phyloP scores from a whole-genome alignment of 1,140 invertebrate species.

The Phymastichus coffea region DNA sequence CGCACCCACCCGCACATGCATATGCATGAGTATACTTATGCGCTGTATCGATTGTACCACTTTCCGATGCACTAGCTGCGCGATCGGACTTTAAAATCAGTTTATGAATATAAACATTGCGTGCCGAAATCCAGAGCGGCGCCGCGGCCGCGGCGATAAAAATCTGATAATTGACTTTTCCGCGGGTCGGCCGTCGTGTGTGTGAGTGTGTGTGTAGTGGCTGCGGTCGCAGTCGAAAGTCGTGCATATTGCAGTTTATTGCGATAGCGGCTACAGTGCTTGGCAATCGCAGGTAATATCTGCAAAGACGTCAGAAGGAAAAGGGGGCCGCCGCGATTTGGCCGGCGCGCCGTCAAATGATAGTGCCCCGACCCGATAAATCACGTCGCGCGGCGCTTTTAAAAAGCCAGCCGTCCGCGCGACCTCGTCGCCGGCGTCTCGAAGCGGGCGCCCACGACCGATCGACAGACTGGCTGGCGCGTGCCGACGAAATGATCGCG shows the following conservation, averaged over 20 bases:
- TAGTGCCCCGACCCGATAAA: slow-evolving; percentile 24
- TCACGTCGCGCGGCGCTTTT: slow-evolving; percentile 4
- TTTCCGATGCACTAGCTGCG: no score
- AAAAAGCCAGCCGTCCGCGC: background rate
- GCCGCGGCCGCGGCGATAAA: background rate
- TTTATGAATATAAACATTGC: no score
- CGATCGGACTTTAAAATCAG: no score
- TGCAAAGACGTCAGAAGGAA: slow-evolving; percentile 15
- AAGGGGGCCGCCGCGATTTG: slow-evolving; percentile 9
- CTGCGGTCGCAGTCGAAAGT: background rate
- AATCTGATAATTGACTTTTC: slow-evolving; percentile 7
- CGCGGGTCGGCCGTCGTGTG: background rate
- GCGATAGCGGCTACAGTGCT: slow-evolving; percentile 5
- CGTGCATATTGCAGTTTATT: background rate
- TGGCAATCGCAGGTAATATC: slow-evolving; percentile 23
- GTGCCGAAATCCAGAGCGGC: no score
- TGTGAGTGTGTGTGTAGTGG: background rate
- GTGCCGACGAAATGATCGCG: no score
- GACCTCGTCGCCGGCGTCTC: background rate
- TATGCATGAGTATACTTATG: no score
- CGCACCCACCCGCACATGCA: no score
- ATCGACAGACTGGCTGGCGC: no score
- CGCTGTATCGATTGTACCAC: no score
- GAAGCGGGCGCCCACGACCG: no score
- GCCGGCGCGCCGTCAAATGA: slow-evolving; percentile 20